phyloP scores from a whole-genome alignment of 1,140 invertebrate species.

The Caenorhabditis brenneri region DNA sequence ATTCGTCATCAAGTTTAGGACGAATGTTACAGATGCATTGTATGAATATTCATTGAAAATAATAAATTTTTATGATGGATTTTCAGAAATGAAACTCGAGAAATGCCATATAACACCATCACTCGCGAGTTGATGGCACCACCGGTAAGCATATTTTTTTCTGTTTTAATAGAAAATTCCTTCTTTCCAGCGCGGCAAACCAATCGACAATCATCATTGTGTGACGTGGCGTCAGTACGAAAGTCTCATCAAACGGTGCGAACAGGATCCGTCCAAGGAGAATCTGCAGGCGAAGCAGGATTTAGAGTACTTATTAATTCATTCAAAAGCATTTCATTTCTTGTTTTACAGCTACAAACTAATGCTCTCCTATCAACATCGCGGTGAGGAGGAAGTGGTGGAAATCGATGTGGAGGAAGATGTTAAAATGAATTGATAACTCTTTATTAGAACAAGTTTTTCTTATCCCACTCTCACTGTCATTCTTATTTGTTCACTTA shows the following conservation, averaged over 20 bases:
- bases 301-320: no score
- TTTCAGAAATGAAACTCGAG: slow-evolving; percentile 12
- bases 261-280: slow-evolving; percentile 7
- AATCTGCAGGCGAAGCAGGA: background rate
- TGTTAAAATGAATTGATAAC: background rate
- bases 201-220: slow-evolving; percentile 20
- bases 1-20: background rate
- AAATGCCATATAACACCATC: slow-evolving; percentile 15
- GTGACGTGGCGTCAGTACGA: slow-evolving; percentile 13
- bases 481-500: no score
- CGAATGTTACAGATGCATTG: slow-evolving; percentile 11
- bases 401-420: slow-evolving; percentile 2
- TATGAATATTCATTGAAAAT: background rate
- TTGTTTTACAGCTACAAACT: background rate
- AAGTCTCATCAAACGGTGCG: slow-evolving; percentile 1
- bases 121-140: background rate
- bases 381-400: background rate
- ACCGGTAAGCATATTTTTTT: background rate
- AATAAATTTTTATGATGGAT: background rate
- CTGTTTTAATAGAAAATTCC: background rate
- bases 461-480: no score
- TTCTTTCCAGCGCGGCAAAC: slow-evolving; percentile 29
- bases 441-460: background rate
- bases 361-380: background rate
- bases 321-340: no score